Conservation (phyloP, 1,140 invertebrate genomes). For the Halyomorpha halys region DNA sequence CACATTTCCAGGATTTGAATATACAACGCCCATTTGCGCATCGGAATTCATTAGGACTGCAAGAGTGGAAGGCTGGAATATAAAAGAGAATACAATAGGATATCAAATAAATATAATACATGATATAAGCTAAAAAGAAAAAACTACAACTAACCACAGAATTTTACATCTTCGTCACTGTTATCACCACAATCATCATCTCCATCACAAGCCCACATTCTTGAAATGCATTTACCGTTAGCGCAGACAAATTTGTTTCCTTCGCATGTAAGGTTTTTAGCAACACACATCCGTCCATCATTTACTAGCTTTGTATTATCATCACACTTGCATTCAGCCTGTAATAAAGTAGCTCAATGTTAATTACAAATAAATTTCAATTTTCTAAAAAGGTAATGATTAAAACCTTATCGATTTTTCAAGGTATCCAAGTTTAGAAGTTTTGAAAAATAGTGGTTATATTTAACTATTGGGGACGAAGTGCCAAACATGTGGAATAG, state of each 20-base stretch:
- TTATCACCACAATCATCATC: constrained; percentile 92
- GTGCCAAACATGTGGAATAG: too few species aligned
- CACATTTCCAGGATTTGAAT: constrained; percentile 89
- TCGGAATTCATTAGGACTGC: constrained; percentile 82
- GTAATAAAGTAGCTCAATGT: neutral
- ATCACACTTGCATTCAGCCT: constrained; percentile 76
- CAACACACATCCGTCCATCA: constrained; percentile 81
- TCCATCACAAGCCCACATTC: constrained; percentile 90
- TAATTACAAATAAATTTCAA: too few species aligned
- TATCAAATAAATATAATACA: neutral
- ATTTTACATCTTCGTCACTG: constrained; percentile 84
- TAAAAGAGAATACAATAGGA: constrained; percentile 24
- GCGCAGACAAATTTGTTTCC: constrained; percentile 82
- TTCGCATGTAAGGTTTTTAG: constrained; percentile 80
- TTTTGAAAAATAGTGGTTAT: too few species aligned
- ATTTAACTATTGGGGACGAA: too few species aligned
- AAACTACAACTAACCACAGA: constrained; percentile 58
- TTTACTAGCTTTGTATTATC: constrained; percentile 79
- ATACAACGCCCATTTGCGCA: constrained; percentile 92
- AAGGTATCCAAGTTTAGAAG: too few species aligned
- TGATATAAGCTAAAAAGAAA: too few species aligned
- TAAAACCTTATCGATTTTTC: too few species aligned
- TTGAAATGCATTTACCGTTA: constrained; percentile 88
- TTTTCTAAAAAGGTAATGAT: too few species aligned
- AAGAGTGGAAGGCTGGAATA: constrained; percentile 74